These are phyloP conservation scores for Aspidoscelis tigris DNA, from an alignment of 2,113 vertebrate species.

Conservation along the genomic window DNA sequence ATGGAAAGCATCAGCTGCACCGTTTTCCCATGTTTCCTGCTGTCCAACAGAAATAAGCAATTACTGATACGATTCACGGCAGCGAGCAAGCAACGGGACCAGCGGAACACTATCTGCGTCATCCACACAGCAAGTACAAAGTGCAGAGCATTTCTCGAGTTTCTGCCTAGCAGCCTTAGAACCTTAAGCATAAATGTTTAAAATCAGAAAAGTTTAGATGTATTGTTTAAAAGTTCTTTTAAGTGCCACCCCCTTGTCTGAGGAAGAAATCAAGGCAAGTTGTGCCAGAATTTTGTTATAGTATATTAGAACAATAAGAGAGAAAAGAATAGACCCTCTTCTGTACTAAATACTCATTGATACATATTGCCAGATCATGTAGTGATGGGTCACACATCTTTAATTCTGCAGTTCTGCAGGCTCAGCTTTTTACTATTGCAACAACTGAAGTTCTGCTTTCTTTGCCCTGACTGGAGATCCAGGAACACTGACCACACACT, in stretches of 20 bases:
- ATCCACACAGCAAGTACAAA: background rate
- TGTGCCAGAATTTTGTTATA: background rate
- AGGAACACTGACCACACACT: background rate
- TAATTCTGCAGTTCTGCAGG: background rate
- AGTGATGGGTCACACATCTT: background rate
- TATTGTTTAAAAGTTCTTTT: background rate
- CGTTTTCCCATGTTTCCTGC: background rate
- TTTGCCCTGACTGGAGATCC: background rate
- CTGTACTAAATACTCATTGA: background rate
- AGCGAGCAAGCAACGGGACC: background rate
- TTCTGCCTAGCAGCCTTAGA: background rate
- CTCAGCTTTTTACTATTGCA: background rate
- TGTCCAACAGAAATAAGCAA: background rate
- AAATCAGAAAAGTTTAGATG: background rate
- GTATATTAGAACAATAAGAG: background rate
- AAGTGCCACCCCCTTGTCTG: background rate
- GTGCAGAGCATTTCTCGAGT: background rate
- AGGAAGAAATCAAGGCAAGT: background rate
- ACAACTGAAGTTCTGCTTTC: background rate
- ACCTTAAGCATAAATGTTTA: background rate
- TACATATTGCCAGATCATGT: background rate
- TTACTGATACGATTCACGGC: background rate
- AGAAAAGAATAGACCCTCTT: background rate
- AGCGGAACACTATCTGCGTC: background rate
- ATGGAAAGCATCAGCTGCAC: background rate